Conservation (phyloP, 2,888 invertebrate genomes). For the Clunio marinus region DNA sequence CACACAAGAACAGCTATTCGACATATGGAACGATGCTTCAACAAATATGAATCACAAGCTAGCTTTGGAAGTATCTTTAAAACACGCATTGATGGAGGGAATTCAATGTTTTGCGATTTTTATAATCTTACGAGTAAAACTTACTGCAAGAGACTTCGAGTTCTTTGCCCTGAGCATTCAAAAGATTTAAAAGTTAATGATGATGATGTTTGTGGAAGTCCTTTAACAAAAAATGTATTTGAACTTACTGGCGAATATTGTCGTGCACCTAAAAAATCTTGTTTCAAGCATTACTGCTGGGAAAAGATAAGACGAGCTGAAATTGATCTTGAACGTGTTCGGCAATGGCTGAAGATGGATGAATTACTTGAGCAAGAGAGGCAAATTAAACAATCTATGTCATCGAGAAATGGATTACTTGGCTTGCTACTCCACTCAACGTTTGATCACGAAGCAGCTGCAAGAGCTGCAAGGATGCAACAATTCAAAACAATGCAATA, state of each 20-base stretch:
- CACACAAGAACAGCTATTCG: slow-evolving; percentile 86
- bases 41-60: slow-evolving; percentile 95
- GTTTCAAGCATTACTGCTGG: slow-evolving; percentile 91
- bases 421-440: slow-evolving; percentile 96
- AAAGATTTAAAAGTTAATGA: slow-evolving; percentile 88
- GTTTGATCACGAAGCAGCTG: slow-evolving; percentile 66
- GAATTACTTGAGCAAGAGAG: slow-evolving; percentile 92
- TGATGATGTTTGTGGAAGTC: slow-evolving; percentile 89
- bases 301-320: slow-evolving; percentile 90
- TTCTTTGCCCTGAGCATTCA: slow-evolving; percentile 95
- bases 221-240: slow-evolving; percentile 79
- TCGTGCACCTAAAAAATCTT: slow-evolving; percentile 80
- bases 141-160: slow-evolving; percentile 91
- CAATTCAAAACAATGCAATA: too few species aligned
- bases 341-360: slow-evolving; percentile 90
- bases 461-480: not conserved
- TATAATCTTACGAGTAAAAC: slow-evolving; percentile 84
- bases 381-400: slow-evolving; percentile 68
- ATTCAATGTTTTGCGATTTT: slow-evolving; percentile 97
- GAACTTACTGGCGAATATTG: slow-evolving; percentile 83
- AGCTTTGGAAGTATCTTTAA: slow-evolving; percentile 94
- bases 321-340: slow-evolving; percentile 88
- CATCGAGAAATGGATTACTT: slow-evolving; percentile 82
- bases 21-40: slow-evolving; percentile 98
- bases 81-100: slow-evolving; percentile 83